phyloP scores from a whole-genome alignment of 1,140 invertebrate genomes.

The Calycopis cecrops region DNA sequence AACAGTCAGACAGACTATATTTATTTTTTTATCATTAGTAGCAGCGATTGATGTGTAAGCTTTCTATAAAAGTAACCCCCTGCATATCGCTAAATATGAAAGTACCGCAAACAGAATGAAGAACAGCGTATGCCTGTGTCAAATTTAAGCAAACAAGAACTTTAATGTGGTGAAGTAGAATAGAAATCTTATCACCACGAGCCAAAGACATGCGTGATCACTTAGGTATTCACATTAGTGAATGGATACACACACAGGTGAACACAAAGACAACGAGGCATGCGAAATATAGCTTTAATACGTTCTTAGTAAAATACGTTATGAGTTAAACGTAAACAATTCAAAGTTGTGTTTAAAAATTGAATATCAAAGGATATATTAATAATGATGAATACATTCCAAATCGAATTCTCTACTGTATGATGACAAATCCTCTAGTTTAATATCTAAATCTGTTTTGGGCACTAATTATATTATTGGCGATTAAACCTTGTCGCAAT shows the following conservation, averaged over 20 bases:
- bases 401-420: no score
- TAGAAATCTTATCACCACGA: neutral
- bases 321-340: no score
- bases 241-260: conserved; percentile 5
- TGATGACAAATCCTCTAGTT: no score
- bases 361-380: no score
- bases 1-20: no score
- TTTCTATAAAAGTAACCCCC: conserved; percentile 3
- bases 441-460: no score
- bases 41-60: neutral
- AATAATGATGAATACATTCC: no score
- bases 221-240: neutral
- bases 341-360: no score
- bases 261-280: neutral
- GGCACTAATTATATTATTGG: neutral
- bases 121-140: neutral
- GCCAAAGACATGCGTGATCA: neutral
- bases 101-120: neutral
- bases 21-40: no score
- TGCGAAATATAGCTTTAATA: neutral
- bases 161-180: neutral
- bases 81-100: conserved; percentile 6
- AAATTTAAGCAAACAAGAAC: neutral
- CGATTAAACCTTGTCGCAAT: conserved; percentile 33
- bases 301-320: no score